phyloP scores from a whole-genome alignment of 1,140 invertebrate species.

The Teleopsis dalmanni region DNA sequence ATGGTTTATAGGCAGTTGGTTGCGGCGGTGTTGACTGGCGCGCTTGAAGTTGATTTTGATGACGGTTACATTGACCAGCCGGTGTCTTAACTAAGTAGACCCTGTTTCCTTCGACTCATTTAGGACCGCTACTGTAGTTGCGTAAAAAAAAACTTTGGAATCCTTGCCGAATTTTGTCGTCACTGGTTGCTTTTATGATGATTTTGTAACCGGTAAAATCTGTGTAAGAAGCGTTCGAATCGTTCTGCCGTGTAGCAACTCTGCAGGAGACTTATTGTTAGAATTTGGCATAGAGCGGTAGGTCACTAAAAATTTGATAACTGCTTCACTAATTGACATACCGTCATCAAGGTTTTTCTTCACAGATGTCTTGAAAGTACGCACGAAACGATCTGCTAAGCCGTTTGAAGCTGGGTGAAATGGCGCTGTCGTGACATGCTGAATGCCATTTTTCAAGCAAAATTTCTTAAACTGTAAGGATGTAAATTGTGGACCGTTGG shows the following conservation, averaged over 20 bases:
- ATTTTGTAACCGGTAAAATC: too few species aligned
- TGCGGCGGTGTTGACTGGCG: too few species aligned
- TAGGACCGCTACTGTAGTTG: background rate
- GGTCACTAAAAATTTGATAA: background rate
- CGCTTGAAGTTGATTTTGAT: background rate
- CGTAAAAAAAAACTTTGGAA: background rate
- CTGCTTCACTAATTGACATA: background rate
- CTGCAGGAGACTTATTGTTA: background rate
- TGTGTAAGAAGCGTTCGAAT: background rate
- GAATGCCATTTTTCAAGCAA: conserved; percentile 17
- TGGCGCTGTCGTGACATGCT: conserved; percentile 13
- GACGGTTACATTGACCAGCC: background rate
- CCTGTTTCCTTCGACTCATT: background rate
- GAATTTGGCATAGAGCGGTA: conserved; percentile 6
- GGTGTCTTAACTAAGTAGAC: background rate
- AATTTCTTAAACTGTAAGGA: background rate
- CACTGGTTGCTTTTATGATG: background rate
- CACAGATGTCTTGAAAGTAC: conserved; percentile 7
- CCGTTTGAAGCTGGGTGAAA: conserved; percentile 28
- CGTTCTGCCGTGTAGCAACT: background rate
- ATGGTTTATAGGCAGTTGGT: too few species aligned
- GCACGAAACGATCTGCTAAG: conserved; percentile 22
- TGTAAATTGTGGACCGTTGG: conserved; percentile 18
- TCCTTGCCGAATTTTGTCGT: background rate
- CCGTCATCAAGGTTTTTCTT: conserved; percentile 5